Conservation (phyloP, 2,113 vertebrate genomes). For the Setophaga coronata region DNA sequence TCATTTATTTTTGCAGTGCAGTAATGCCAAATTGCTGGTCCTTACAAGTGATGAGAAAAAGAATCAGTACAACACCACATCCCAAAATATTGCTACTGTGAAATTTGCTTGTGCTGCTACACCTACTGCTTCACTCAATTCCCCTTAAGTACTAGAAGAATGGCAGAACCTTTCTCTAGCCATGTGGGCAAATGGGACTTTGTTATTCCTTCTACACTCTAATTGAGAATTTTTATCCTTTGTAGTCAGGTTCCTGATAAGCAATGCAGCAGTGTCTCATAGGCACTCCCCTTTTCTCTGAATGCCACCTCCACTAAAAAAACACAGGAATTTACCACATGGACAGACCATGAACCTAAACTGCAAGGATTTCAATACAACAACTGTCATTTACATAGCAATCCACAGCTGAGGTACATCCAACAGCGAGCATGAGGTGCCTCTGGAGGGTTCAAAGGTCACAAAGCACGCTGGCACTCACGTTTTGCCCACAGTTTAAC, state of each 20-base stretch:
- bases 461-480: slow-evolving; percentile 66
- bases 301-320: not conserved
- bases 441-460: not conserved
- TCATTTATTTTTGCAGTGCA: not conserved
- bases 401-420: not conserved
- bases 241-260: not conserved
- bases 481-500: slow-evolving; percentile 98
- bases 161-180: too few relatives aligned
- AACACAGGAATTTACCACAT: not conserved
- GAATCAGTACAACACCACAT: not conserved
- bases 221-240: not conserved
- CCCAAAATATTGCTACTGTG: not conserved
- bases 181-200: not conserved
- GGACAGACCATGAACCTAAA: not conserved
- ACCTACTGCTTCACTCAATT: not conserved
- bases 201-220: not conserved
- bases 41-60: not conserved
- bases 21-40: not conserved
- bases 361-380: not conserved
- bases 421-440: accelerated
- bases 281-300: not conserved
- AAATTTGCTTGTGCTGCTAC: not conserved
- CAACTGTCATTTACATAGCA: not conserved
- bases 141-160: too few relatives aligned
- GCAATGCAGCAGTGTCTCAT: not conserved